phyloP scores from a whole-genome alignment of 2,797 vertebrate species.

The Lacerta bilineata region DNA sequence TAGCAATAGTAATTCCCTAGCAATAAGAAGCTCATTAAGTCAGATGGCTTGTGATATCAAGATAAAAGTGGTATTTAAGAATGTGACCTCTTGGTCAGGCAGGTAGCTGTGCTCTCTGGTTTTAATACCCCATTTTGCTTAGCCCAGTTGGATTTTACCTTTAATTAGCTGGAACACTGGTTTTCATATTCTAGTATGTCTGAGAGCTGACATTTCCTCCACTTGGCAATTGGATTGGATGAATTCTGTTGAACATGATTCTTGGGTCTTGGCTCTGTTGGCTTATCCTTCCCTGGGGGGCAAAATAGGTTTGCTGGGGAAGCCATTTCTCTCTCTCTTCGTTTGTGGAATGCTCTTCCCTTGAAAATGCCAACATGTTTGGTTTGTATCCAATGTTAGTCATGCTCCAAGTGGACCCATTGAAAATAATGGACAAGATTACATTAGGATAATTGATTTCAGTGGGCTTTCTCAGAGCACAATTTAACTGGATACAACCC shows the following conservation, averaged over 20 bases:
- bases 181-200: conserved; percentile 44
- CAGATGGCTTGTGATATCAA: conserved; percentile 57
- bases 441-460: too few relatives aligned
- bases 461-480: too few relatives aligned
- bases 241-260: conserved; percentile 46
- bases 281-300: background rate
- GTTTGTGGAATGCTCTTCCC: background rate
- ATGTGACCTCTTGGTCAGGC: conserved; percentile 58
- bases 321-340: background rate
- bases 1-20: conserved; percentile 57
- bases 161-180: conserved; percentile 59
- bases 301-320: background rate
- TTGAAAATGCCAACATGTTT: background rate
- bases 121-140: conserved; percentile 47
- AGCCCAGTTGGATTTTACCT: conserved; percentile 50
- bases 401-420: too few relatives aligned
- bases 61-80: conserved; percentile 70
- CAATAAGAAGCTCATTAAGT: conserved; percentile 61
- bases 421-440: too few relatives aligned
- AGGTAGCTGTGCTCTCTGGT: conserved; percentile 61
- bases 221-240: conserved; percentile 48
- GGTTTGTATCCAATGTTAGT: background rate
- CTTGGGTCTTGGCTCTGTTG: conserved; percentile 10
- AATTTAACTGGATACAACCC: background rate
- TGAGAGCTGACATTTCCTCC: conserved; percentile 54